Conservation (phyloP, 2,888 invertebrate genomes). For the Drosophila imparisetae region DNA sequence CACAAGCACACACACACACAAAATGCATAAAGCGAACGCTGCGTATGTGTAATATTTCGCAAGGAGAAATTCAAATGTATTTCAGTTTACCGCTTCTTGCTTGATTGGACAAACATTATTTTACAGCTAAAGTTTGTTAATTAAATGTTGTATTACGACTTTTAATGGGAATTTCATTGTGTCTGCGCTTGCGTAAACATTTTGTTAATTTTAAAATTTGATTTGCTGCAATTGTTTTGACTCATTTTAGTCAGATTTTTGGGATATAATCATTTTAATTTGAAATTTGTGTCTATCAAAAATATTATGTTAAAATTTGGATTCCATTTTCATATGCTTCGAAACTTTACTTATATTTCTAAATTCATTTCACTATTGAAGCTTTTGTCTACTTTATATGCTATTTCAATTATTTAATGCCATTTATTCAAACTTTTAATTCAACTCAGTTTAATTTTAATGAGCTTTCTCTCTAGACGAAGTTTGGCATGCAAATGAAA, state of each 20-base stretch:
- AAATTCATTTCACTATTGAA: neutral
- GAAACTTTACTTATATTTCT: neutral
- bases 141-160: neutral
- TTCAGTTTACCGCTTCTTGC: neutral
- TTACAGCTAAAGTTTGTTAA: neutral
- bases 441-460: constrained; percentile 48
- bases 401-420: neutral
- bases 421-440: constrained; percentile 1
- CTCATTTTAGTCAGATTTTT: neutral
- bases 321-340: neutral
- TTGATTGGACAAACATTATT: constrained; percentile 28
- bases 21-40: constrained; percentile 14
- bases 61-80: constrained; percentile 1
- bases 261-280: neutral
- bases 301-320: neutral
- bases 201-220: neutral
- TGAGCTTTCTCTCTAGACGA: constrained; percentile 27
- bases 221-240: neutral
- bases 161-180: neutral
- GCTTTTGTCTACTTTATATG: neutral
- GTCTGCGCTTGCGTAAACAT: neutral
- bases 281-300: neutral
- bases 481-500: neutral
- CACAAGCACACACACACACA: neutral
- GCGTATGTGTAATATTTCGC: constrained; percentile 48